These are phyloP conservation scores for Drosophila serrata DNA, from an alignment of 1,140 invertebrate genomes.

Conservation along the genomic window DNA sequence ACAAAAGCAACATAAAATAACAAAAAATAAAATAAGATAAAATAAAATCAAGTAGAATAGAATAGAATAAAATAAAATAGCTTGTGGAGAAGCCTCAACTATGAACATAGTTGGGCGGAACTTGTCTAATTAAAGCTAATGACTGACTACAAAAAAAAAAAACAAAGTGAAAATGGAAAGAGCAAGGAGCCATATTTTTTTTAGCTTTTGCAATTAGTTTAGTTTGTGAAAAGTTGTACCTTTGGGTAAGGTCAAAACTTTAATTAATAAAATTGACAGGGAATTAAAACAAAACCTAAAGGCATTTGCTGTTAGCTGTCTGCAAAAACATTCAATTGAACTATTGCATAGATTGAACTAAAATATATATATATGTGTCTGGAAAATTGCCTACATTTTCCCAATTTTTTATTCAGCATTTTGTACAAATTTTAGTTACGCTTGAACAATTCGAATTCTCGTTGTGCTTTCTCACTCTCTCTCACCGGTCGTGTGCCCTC, in stretches of 20 bases:
- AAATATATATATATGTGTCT: neutral
- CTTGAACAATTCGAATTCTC: conserved; percentile 25
- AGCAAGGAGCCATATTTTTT: neutral
- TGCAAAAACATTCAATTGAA: no score
- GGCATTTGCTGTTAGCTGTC: no score
- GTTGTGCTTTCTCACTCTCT: neutral
- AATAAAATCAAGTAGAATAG: neutral
- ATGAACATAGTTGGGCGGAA: conserved; percentile 1
- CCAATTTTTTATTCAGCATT: neutral
- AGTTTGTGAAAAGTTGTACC: neutral
- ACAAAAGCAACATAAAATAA: conserved; percentile 15
- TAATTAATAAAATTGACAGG: neutral
- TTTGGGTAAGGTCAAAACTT: neutral
- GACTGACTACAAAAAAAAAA: neutral
- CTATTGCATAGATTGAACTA: no score
- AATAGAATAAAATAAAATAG: neutral
- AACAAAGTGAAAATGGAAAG: conserved; percentile 1
- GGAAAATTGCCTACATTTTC: conserved; percentile 1
- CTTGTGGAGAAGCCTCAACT: conserved; percentile 5
- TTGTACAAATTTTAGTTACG: conserved; percentile 18
- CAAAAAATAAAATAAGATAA: neutral
- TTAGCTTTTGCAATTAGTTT: neutral
- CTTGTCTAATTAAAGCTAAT: conserved; percentile 34
- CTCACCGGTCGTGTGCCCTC: neutral
- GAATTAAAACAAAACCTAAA: neutral